Base-by-base conservation (phyloP, 2,888 invertebrate species). In the Coelogynopora nodosa region DNA sequence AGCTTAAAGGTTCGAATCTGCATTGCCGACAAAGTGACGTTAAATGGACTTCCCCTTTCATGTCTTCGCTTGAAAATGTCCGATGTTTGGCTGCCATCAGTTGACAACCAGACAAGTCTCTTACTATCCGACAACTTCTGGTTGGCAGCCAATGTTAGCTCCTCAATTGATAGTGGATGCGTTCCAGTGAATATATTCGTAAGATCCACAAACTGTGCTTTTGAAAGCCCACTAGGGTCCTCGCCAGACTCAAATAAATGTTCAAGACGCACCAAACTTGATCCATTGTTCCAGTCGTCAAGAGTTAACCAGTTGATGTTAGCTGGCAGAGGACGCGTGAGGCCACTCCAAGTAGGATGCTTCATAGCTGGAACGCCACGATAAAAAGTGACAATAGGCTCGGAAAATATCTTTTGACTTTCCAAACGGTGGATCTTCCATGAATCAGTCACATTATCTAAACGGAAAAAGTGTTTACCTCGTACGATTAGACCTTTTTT, bases 401-500 rank as follows among this genome's bases (percentile, higher is more conserved):
- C n/a, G n/a, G n/a, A n/a, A n/a, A n/a, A n/a, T n/a, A n/a, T n/a
- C n/a, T n/a, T n/a, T n/a, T n/a, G n/a, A n/a, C n/a, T n/a, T n/a
- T n/a, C n/a, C n/a, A n/a, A n/a, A n/a, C n/a, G n/a, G n/a, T n/a
- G n/a, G n/a, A n/a, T n/a, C n/a, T n/a, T n/a, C n/a, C n/a, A n/a
- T n/a, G n/a, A n/a, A 30, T 82, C 31, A 82, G 18, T n/a, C 18
- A 82, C 23, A 82, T 82, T n/a, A 31, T 88, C 87, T 30, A 87
- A 67, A 86, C 82, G 30, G 23, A 87, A 27, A 49, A 84, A 87
- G 80, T 89, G 88, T 86, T 81, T 87, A 90, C 92, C 92, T 89
- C 91, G 89, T 23, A 90, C 90, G 83, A 92, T 90, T 2, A 93
- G 89, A 0, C 93, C 93, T 67, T 90, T 89, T 0, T 91, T 91